phyloP scores from a whole-genome alignment of 2,797 vertebrate genomes.

The Syncerus caffer region DNA sequence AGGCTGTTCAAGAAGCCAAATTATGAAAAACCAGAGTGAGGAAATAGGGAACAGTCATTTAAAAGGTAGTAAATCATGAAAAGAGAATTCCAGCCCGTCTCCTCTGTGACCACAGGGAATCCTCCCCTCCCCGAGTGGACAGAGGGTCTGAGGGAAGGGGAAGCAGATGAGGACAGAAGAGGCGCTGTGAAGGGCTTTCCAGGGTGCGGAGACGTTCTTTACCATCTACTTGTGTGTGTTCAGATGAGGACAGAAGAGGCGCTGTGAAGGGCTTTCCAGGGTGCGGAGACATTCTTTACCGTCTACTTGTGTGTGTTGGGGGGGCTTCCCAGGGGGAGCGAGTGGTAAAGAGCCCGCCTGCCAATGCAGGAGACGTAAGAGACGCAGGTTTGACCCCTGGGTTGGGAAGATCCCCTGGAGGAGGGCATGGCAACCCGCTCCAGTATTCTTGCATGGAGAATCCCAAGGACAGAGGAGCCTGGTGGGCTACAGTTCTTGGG shows the following conservation, averaged over 20 bases:
- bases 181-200: not conserved
- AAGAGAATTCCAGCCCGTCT: constrained; percentile 21
- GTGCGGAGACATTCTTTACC: not conserved
- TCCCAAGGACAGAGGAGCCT: not conserved
- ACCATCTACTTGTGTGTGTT: not conserved
- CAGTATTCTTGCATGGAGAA: not conserved
- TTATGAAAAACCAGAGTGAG: constrained; percentile 1
- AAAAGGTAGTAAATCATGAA: not conserved
- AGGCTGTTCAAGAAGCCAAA: not conserved
- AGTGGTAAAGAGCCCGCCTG: not conserved
- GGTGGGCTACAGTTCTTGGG: not conserved
- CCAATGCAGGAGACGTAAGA: not conserved
- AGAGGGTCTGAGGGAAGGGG: not conserved
- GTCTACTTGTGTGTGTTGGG: not conserved
- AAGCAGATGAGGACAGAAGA: not conserved
- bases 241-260: not conserved
- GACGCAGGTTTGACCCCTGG: not conserved
- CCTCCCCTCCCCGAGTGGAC: not conserved
- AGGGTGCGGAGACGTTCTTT: not conserved
- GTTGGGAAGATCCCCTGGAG: not conserved
- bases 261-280: not conserved
- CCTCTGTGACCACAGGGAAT: not conserved
- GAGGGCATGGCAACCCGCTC: not conserved
- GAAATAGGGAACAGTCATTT: not conserved
- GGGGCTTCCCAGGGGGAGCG: not conserved